phyloP scores from a whole-genome alignment of 2,797 vertebrate species.

The Macrochelys suwanniensis region DNA sequence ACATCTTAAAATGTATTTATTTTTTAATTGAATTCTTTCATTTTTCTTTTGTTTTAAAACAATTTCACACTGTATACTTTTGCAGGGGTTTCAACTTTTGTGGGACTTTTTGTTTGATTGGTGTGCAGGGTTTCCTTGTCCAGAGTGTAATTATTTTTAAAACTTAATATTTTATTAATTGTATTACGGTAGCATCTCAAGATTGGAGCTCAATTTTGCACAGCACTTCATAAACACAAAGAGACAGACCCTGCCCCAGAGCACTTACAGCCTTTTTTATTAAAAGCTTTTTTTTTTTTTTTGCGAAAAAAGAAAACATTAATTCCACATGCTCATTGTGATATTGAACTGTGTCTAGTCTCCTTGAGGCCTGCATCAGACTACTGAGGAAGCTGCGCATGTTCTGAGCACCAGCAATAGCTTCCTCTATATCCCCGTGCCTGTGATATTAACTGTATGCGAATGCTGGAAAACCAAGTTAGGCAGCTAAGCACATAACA shows the following conservation, averaged over 20 bases:
- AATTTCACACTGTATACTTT: rapidly evolving
- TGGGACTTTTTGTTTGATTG: background rate
- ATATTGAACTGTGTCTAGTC: background rate
- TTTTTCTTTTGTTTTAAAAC: background rate
- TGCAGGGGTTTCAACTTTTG: background rate
- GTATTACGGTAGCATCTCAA: rapidly evolving
- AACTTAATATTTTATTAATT: rapidly evolving
- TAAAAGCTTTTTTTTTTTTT: rapidly evolving
- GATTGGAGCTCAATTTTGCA: rapidly evolving
- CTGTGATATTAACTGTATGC: background rate
- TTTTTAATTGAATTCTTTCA: rapidly evolving
- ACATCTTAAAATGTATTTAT: rapidly evolving
- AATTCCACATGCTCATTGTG: background rate
- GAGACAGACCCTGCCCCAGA: rapidly evolving
- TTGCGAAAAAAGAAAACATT: background rate
- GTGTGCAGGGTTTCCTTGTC: too few species aligned
- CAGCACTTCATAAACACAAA: rapidly evolving
- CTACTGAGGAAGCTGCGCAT: background rate
- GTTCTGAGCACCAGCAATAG: too few species aligned
- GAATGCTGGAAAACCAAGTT: background rate
- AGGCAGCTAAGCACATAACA: background rate
- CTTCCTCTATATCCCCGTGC: background rate
- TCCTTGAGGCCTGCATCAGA: background rate
- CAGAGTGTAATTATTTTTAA: rapidly evolving
- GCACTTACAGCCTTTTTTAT: rapidly evolving